Evolutionary conservation across 2,113 vertebrate species (phyloP).

Genomic region (Trogon surrucura): DNA sequence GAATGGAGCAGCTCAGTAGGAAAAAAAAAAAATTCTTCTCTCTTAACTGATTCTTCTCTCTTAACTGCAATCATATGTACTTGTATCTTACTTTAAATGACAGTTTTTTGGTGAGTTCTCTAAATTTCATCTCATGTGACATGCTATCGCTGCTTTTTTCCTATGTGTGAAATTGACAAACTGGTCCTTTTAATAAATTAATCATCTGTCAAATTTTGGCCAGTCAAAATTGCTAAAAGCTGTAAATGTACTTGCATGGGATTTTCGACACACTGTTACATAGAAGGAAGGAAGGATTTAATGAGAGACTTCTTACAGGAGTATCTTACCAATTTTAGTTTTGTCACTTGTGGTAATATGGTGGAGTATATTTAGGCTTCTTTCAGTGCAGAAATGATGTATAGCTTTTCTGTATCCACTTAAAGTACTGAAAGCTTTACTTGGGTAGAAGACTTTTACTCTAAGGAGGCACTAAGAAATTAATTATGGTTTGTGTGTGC

Average conservation of each 20-base stretch:
- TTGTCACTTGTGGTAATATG: slow-evolving; percentile 53
- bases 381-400: slow-evolving; percentile 49
- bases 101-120: slow-evolving; percentile 62
- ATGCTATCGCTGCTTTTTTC: slow-evolving; percentile 66
- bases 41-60: not conserved
- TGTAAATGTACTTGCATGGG: slow-evolving; percentile 67
- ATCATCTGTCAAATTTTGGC: slow-evolving; percentile 75
- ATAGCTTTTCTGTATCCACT: slow-evolving; percentile 44
- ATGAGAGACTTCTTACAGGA: slow-evolving; percentile 66
- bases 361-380: slow-evolving; percentile 57
- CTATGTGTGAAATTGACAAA: slow-evolving; percentile 75
- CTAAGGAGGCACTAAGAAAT: slow-evolving; percentile 30
- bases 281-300: slow-evolving; percentile 47
- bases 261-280: slow-evolving; percentile 61
- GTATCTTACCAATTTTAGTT: slow-evolving; percentile 59
- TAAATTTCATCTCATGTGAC: slow-evolving; percentile 64
- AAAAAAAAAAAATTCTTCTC: not conserved
- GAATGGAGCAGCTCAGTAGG: slow-evolving; percentile 44
- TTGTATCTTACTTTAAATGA: slow-evolving; percentile 52
- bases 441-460: slow-evolving; percentile 13
- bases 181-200: slow-evolving; percentile 77
- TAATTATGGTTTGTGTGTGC: slow-evolving; percentile 2
- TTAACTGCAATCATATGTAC: not conserved
- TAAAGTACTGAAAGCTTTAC: slow-evolving; percentile 32
- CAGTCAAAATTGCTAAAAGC: slow-evolving; percentile 74